Base-by-base conservation (phyloP, 2,888 invertebrate species). In the Priapulus caudatus region DNA sequence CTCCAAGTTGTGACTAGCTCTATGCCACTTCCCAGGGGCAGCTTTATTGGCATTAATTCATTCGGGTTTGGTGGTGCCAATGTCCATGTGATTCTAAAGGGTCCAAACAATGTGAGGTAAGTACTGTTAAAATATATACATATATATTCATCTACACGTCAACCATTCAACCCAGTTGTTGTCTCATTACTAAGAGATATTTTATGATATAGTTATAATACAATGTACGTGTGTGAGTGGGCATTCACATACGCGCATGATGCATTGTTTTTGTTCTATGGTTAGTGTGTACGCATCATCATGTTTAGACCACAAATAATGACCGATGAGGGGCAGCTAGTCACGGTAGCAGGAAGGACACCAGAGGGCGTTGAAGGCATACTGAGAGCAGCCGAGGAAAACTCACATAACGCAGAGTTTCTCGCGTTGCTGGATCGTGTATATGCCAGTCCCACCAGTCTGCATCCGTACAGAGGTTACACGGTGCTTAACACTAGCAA, bases 41-140 rank as follows among this genome's bases (percentile, higher is more conserved):
- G 93, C n/a, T 78, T 88, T 54, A 82, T 88, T 50, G 93, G 84
- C 20, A 73, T 98, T 23, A 98, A 97, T 75, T 93, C 93, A 4
- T 98, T 98, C 72, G 97, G 97, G 18, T 97, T 97, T 74, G 97
- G 97, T 56, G 98, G 98, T 51, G 70, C 72, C 21, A 72, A 72
- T 59, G 71, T 71, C 2, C 72, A 72, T 58, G 61, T 65, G 2
- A 48, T 72, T 15, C 58, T 71, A 5, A 59, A 61, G 54, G 52
- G 33, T 53, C 22, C 20, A 18, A 10, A 33, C 5, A 19, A 45
- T 15, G 43, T 23, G 15, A 44, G 46, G 23, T n/a, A n/a, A n/a
- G n/a, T n/a, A n/a, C n/a, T n/a, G n/a, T n/a, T n/a, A n/a, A n/a
- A n/a, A n/a, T n/a, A n/a, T n/a, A n/a, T n/a, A n/a, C n/a, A n/a